Base-by-base conservation (phyloP, 2,797 vertebrate genomes). In the Sebastiscus albofasciatus region DNA sequence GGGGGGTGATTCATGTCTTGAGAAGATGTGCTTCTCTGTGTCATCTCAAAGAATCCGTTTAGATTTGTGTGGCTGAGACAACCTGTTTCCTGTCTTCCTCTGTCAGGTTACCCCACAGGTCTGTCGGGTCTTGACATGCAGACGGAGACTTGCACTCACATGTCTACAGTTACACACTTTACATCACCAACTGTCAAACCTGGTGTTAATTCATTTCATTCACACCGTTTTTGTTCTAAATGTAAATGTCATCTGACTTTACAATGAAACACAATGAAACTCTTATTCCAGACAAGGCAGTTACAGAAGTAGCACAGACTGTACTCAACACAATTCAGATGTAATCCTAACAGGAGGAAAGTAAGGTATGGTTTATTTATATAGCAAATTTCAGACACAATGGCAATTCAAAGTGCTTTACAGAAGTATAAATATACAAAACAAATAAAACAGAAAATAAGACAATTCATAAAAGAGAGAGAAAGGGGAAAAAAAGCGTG, bases 51-150 rank as follows among this genome's bases (percentile, higher is more conserved):
- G 70, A 74, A 22, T 79, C 64, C 18, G 7, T 80, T 80, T 54
- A 83, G 18, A 65, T 49, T 20, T 81, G 52, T 77, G 71, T 29
- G 72, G 77, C 87, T 69, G 72, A 86, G 85, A 77, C 83, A 68
- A 80, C 64, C 77, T 22, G 77, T 76, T 92, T 92, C 81, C 83
- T 88, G 84, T 89, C 54, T 26, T 26, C 79, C 78, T 75, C 82
- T 85, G 77, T 92, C 82, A 62, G 70, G 20, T 79, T 87, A 84
- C 16, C 82, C 64, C 77, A 64, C 66, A 67, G 65, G 81, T 46
- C 42, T 18, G 42, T 82, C 64, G 1, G 13, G 85, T 87, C 83
- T 77, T 3, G 56, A 83, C 88, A 88, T 76, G 89, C 71, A 79
- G 62, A 72, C 69, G 6, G n/a, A 75, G 54, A 70, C 90, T 22